Conservation (phyloP, 2,888 invertebrate species). For the Hartigia nigra region DNA sequence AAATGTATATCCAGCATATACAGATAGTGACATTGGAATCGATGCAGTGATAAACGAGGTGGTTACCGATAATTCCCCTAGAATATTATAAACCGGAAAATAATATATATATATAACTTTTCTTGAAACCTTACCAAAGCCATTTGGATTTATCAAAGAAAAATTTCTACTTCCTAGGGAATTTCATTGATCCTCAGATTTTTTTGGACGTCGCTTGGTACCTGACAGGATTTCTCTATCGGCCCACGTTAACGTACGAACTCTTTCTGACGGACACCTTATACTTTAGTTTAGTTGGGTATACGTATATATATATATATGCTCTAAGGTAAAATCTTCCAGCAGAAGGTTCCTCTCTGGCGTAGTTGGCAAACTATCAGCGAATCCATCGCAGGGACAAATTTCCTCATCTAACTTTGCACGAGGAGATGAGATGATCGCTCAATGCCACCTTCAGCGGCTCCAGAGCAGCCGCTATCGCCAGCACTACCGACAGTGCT, state of each 20-base stretch:
- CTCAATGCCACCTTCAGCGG: slow-evolving; percentile 56
- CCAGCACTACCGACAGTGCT: neutral
- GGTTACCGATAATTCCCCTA: neutral
- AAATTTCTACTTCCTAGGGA: neutral
- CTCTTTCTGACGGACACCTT: slow-evolving; percentile 25
- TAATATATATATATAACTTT: neutral
- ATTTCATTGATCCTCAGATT: neutral
- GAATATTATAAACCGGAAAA: neutral
- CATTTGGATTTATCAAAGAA: neutral
- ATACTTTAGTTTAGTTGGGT: neutral
- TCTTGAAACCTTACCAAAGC: neutral
- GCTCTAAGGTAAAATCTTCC: neutral
- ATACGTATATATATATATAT: slow-evolving; percentile 2
- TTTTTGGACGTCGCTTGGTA: slow-evolving; percentile 16
- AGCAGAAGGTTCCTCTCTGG: slow-evolving; percentile 25
- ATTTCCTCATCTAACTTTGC: slow-evolving; percentile 66
- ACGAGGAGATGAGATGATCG: slow-evolving; percentile 63
- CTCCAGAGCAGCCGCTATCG: neutral
- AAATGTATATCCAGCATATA: neutral
- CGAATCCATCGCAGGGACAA: slow-evolving; percentile 63
- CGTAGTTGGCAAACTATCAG: slow-evolving; percentile 60
- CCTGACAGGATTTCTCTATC: slow-evolving; percentile 35
- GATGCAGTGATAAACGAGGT: neutral
- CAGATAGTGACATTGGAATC: neutral
- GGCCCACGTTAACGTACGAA: slow-evolving; percentile 33